Evolutionary conservation across 2,797 vertebrate genomes (phyloP).

Genomic region (Staurois parvus): DNA sequence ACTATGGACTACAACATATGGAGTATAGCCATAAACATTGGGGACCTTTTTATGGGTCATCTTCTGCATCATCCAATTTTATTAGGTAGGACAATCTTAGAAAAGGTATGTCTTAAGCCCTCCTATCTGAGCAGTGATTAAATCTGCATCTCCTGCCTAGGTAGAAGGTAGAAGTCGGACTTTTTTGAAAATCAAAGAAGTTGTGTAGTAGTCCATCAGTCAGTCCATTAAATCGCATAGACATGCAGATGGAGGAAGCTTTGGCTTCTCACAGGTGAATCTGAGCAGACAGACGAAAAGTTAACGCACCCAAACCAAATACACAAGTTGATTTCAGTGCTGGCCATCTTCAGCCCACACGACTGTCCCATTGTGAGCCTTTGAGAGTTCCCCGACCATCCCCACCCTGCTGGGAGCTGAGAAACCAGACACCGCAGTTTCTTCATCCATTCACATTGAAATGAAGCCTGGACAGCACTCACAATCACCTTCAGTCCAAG

Average conservation of each 20-base stretch:
- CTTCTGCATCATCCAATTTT: neutral
- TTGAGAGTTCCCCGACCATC: neutral
- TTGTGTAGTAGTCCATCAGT: neutral
- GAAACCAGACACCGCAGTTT: conserved; percentile 56
- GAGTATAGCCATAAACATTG: no score
- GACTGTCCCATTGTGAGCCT: neutral
- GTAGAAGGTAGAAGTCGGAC: neutral
- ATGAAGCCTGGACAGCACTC: conserved; percentile 35
- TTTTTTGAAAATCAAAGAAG: conserved; percentile 32
- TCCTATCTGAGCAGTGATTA: neutral
- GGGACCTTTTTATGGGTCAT: neutral
- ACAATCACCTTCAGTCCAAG: conserved; percentile 13
- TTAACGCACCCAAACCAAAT: conserved; percentile 43
- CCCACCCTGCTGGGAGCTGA: conserved; percentile 48
- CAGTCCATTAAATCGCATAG: conserved; percentile 16
- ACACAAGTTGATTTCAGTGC: conserved; percentile 15
- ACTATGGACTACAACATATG: no score
- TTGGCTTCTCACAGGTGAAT: neutral
- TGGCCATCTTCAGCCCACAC: conserved; percentile 15
- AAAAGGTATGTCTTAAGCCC: neutral
- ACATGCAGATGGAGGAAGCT: conserved; percentile 16
- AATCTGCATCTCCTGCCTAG: neutral
- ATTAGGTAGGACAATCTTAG: neutral
- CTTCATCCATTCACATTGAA: conserved; percentile 57
- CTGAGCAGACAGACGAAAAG: conserved; percentile 29